Evolutionary conservation across 2,797 vertebrate species (phyloP).

Genomic region (Microtus agrestis): DNA sequence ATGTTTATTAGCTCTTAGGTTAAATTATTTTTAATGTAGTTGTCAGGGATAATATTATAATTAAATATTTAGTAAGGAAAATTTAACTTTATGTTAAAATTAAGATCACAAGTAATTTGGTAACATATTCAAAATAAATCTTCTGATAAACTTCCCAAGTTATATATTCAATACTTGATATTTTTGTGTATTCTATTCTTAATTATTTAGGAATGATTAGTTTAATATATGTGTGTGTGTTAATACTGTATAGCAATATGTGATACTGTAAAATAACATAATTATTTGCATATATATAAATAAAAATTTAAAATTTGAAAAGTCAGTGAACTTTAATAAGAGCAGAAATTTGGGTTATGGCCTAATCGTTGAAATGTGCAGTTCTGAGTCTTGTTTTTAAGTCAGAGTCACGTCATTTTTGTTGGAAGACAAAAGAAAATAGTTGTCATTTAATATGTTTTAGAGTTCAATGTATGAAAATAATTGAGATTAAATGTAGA

Average conservation of each 20-base stretch:
- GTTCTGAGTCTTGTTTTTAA: constrained; percentile 30
- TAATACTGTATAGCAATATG: neutral
- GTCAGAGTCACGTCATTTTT: neutral
- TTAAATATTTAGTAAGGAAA: constrained; percentile 50
- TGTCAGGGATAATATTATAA: constrained; percentile 60
- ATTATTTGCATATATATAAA: constrained; percentile 29
- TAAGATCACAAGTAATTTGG: constrained; percentile 67
- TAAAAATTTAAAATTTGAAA: constrained; percentile 45
- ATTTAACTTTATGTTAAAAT: constrained; percentile 77
- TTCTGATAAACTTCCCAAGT: constrained; percentile 71
- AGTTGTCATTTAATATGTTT: constrained; percentile 7
- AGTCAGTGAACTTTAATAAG: neutral
- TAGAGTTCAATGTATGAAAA: constrained; percentile 5
- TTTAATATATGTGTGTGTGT: constrained; percentile 21
- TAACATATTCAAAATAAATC: constrained; percentile 62
- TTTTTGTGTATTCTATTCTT: constrained; percentile 60
- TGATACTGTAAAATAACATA: neutral
- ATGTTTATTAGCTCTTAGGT: neutral
- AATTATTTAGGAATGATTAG: constrained; percentile 51
- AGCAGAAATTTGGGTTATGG: neutral
- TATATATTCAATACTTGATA: constrained; percentile 46
- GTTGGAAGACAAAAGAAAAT: constrained; percentile 30
- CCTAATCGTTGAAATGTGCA: constrained; percentile 5
- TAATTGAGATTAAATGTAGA: neutral
- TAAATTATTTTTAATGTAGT: constrained; percentile 55